These are phyloP conservation scores for Phyllostomus hastatus DNA, from an alignment of 2,113 vertebrate species.

Conservation along the genomic window DNA sequence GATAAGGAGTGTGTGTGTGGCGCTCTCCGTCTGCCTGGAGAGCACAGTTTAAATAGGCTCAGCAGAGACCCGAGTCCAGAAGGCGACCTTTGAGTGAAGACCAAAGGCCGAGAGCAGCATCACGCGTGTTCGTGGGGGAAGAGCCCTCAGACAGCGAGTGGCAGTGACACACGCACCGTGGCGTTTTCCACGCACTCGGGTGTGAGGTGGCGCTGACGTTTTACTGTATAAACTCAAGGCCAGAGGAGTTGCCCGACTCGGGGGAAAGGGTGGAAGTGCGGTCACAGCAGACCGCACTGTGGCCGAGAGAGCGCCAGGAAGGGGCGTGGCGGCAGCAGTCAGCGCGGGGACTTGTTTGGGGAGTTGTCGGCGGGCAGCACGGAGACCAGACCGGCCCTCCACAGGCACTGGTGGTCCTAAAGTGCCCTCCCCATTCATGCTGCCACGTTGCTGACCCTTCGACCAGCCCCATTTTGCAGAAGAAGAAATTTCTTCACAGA, in stretches of 20 bases:
- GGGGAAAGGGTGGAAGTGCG: not conserved
- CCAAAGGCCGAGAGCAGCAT: fast-evolving
- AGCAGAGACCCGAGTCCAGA: not conserved
- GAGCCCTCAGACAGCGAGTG: not conserved
- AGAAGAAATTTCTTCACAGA: not conserved
- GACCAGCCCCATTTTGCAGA: not conserved
- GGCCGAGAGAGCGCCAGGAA: not conserved
- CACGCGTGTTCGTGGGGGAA: fast-evolving
- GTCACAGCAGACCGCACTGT: too few relatives aligned
- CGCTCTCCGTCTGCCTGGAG: too few relatives aligned
- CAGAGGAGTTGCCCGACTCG: not conserved
- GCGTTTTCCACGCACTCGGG: not conserved
- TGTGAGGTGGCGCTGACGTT: not conserved
- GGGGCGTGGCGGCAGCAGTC: not conserved
- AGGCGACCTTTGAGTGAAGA: not conserved
- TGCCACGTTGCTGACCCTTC: not conserved
- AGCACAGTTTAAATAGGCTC: not conserved
- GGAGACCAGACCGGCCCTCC: not conserved
- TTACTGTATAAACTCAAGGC: not conserved
- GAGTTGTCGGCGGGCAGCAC: not conserved
- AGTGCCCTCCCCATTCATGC: not conserved
- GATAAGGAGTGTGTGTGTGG: too few relatives aligned
- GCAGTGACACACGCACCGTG: not conserved
- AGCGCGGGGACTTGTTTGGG: not conserved
- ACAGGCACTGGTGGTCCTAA: not conserved